Percentiles rank a stretch among this genome's conserved stretches.
phyloP scores from a whole-genome alignment of 2,113 vertebrate genomes.

The Odobenus rosmarus region DNA sequence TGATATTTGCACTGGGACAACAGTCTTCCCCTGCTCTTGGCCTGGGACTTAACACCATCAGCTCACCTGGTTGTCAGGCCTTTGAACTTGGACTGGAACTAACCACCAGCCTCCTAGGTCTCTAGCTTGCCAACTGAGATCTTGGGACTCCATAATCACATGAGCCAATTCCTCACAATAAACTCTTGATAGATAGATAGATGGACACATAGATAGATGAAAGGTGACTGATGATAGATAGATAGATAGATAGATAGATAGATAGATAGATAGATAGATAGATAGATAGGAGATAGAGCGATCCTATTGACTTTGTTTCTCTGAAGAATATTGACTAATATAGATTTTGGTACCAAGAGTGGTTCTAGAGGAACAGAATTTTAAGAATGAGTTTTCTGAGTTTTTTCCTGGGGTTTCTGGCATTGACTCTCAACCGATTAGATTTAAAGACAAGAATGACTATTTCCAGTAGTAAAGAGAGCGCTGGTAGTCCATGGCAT shows the following conservation, averaged over 20 bases:
- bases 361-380: background rate
- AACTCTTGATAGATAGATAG: background rate
- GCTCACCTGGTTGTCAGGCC: background rate
- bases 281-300: too few species aligned
- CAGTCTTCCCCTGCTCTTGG: background rate
- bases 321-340: background rate
- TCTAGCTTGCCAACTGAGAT: background rate
- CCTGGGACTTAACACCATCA: background rate
- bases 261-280: background rate
- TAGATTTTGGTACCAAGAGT: background rate
- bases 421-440: background rate
- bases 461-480: background rate
- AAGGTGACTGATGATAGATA: too few species aligned
- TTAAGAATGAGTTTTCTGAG: background rate
- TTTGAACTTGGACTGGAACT: background rate
- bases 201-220: too few species aligned
- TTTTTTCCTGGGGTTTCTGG: background rate
- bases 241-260: too few species aligned
- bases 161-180: background rate
- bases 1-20: background rate
- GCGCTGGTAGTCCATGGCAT: fast-evolving
- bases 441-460: background rate
- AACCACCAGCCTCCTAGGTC: too few species aligned
- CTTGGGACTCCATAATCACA: background rate
- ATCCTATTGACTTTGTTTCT: background rate